These are phyloP conservation scores for Kobus ellipsiprymnus DNA, from an alignment of 2,113 vertebrate genomes.

Conservation along the genomic window DNA sequence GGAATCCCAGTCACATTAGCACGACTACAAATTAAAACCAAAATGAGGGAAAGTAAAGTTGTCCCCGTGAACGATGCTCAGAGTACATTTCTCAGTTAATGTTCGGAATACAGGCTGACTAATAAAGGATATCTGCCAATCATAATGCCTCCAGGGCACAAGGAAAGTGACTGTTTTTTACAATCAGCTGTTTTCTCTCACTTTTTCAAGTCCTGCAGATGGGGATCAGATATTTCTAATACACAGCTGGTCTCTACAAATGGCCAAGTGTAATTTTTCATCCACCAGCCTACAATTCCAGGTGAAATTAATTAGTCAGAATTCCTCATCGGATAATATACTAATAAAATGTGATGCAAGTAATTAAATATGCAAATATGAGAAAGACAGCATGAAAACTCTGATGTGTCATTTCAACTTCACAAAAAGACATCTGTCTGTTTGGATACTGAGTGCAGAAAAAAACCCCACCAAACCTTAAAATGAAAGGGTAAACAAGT, in stretches of 20 bases:
- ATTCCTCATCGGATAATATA: constrained; percentile 74
- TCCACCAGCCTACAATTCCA: constrained; percentile 67
- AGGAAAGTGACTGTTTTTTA: constrained; percentile 70
- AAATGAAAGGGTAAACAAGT: constrained; percentile 70
- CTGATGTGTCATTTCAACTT: constrained; percentile 67
- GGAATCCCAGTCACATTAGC: constrained; percentile 47
- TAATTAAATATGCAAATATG: constrained; percentile 79
- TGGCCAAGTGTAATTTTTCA: constrained; percentile 74
- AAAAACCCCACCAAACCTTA: not conserved
- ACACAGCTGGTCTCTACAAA: constrained; percentile 76
- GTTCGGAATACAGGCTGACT: constrained; percentile 61
- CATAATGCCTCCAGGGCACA: constrained; percentile 72
- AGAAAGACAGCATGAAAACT: constrained; percentile 65
- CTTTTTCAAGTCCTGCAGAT: constrained; percentile 67
- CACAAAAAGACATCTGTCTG: constrained; percentile 76
- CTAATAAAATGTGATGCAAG: constrained; percentile 76
- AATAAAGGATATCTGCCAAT: constrained; percentile 76
- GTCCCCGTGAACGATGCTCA: constrained; percentile 53
- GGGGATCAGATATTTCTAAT: constrained; percentile 76
- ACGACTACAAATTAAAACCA: constrained; percentile 73
- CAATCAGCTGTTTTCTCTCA: constrained; percentile 75
- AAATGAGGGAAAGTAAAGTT: constrained; percentile 68
- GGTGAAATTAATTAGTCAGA: constrained; percentile 81
- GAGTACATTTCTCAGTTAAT: constrained; percentile 69
- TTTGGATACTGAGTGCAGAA: constrained; percentile 59